Evolutionary conservation across 2,113 vertebrate genomes (phyloP).

Genomic region (Pollimyrus isidori): DNA sequence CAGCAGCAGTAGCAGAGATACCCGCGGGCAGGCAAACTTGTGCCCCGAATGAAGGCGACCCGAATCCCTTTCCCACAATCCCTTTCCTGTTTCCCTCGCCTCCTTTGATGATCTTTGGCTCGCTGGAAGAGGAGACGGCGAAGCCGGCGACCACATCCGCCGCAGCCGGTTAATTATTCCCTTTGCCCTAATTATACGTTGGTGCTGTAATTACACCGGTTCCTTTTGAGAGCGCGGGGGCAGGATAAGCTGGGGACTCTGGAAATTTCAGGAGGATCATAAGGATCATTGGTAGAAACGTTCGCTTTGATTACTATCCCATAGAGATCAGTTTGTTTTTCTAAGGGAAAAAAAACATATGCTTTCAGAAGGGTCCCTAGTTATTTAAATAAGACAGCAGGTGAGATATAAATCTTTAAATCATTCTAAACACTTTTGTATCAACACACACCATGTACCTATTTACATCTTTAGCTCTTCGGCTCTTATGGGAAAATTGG

Average conservation of each 20-base stretch:
- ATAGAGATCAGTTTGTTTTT: conserved; percentile 21
- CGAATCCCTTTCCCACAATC: conserved; percentile 1
- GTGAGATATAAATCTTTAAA: not conserved
- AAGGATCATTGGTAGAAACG: conserved; percentile 26
- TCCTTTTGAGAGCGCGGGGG: conserved; percentile 37
- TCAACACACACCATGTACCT: not conserved
- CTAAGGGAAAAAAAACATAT: not conserved
- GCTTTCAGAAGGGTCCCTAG: not conserved
- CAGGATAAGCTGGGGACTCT: conserved; percentile 35
- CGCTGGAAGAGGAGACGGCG: conserved; percentile 34
- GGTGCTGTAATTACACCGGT: conserved; percentile 41
- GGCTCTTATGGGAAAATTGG: not conserved
- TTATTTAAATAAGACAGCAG: not conserved
- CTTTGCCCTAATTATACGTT: conserved; percentile 47
- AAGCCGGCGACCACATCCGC: conserved; percentile 29
- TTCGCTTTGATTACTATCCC: conserved; percentile 32
- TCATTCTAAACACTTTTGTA: not conserved
- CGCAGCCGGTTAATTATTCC: conserved; percentile 42
- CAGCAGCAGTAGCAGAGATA: not conserved
- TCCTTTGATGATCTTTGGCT: conserved; percentile 35
- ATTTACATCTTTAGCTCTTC: not conserved
- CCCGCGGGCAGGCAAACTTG: not conserved
- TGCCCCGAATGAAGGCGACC: not conserved
- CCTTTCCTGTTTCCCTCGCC: not conserved
- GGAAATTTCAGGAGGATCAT: conserved; percentile 34